A percentile compares a stretch with the other conserved stretches of the same genome.
Evolutionary conservation across 1,140 invertebrate genomes (phyloP).

Genomic region (Meloidogyne chitwoodi): DNA sequence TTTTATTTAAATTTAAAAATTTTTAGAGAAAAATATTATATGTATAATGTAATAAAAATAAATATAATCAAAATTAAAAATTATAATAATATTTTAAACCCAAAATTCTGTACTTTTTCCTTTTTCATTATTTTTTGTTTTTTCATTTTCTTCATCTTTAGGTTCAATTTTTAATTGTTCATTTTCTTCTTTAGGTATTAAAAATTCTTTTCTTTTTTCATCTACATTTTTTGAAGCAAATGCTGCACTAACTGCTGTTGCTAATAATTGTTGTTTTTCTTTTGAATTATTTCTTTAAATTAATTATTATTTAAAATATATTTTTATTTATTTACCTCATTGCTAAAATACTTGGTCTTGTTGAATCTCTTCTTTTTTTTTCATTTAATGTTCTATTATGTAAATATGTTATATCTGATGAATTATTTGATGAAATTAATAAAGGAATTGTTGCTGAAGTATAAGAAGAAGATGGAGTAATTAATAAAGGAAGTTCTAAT

Average conservation of each 20-base stretch:
- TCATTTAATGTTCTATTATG: background rate
- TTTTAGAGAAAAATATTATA: too few species aligned
- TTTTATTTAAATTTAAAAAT: too few species aligned
- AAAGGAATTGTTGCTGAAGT: background rate
- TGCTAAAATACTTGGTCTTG: background rate
- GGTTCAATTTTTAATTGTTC: background rate
- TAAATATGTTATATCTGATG: background rate
- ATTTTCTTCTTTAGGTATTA: background rate
- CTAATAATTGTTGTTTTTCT: constrained; percentile 17
- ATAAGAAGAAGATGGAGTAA: background rate
- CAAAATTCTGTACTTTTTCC: constrained; percentile 20
- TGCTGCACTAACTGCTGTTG: background rate
- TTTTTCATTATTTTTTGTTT: background rate
- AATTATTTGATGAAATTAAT: background rate
- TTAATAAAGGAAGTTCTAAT: background rate
- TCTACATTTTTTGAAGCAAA: constrained; percentile 1
- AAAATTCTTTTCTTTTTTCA: background rate
- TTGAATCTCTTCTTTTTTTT: background rate
- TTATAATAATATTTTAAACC: background rate
- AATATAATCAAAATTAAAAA: background rate
- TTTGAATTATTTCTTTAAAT: constrained; percentile 9
- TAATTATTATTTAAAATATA: background rate
- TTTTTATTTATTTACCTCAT: background rate
- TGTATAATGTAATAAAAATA: too few species aligned
- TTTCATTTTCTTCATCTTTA: background rate